phyloP scores from a whole-genome alignment of 2,888 invertebrate species.

The Pollenia labialis region DNA sequence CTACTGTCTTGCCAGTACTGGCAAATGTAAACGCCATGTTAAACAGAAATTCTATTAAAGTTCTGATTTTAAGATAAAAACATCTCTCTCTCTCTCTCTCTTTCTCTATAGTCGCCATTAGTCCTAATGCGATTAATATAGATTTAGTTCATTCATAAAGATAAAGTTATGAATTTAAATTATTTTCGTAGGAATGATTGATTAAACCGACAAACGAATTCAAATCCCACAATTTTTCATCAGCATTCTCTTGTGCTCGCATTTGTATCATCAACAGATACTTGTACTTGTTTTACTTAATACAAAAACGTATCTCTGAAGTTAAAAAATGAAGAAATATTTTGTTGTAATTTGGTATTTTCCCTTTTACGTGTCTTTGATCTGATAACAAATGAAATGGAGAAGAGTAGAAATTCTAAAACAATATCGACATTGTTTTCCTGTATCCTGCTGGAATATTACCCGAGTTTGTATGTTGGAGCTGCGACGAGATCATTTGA shows the following conservation, averaged over 20 bases:
- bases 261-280: background rate
- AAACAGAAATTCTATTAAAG: conserved; percentile 9
- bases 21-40: too few species aligned
- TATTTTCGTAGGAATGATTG: conserved; percentile 60
- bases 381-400: conserved; percentile 67
- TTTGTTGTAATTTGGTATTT: conserved; percentile 38
- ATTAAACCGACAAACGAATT: conserved; percentile 68
- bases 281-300: background rate
- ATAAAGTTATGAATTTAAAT: conserved; percentile 56
- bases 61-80: conserved; percentile 16
- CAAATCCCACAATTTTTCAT: conserved; percentile 49
- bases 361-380: conserved; percentile 70
- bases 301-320: background rate
- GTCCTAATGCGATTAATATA: conserved; percentile 69
- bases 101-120: conserved; percentile 43
- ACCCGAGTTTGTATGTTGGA: background rate
- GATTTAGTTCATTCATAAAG: conserved; percentile 70
- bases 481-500: background rate
- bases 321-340: background rate
- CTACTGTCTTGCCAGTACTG: too few species aligned
- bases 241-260: conserved; percentile 8
- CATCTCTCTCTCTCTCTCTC: background rate
- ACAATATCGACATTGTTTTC: conserved; percentile 32
- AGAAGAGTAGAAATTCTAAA: conserved; percentile 34
- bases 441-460: background rate